Conservation (phyloP, 2,113 vertebrate species). For the Gasterosteus nipponicus region DNA sequence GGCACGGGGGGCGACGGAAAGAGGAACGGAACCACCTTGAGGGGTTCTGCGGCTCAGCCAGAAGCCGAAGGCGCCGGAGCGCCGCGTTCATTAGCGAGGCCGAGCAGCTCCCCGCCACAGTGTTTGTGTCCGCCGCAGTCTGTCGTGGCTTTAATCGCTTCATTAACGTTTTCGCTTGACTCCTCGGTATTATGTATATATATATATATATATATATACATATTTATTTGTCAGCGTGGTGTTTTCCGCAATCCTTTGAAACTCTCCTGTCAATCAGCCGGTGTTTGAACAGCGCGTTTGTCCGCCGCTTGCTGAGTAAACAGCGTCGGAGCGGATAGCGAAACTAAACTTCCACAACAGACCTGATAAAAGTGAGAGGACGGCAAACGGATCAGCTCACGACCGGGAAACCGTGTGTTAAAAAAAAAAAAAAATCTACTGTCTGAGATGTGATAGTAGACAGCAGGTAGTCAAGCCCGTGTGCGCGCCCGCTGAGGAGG, state of each 20-base stretch:
- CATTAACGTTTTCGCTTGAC: constrained; percentile 13
- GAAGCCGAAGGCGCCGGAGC: constrained; percentile 75
- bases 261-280: constrained; percentile 70
- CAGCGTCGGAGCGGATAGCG: constrained; percentile 52
- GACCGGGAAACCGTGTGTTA: background rate
- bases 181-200: background rate
- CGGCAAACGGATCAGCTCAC: constrained; percentile 16
- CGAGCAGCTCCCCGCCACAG: constrained; percentile 67
- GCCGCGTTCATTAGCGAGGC: constrained; percentile 78
- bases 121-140: constrained; percentile 76
- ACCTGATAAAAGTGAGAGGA: constrained; percentile 49
- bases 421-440: no score
- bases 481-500: constrained; percentile 39
- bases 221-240: constrained; percentile 5
- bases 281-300: constrained; percentile 77
- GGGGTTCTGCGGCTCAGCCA: constrained; percentile 56
- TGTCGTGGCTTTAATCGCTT: background rate
- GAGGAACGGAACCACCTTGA: constrained; percentile 47
- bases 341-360: constrained; percentile 59
- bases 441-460: constrained; percentile 28
- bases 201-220: no score
- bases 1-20: constrained; percentile 14
- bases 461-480: constrained; percentile 14
- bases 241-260: constrained; percentile 61
- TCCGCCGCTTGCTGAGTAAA: constrained; percentile 82